A percentile compares a stretch with the other conserved stretches of the same genome.
Evolutionary conservation across 2,113 vertebrate genomes (phyloP).

Genomic region (Bambusicola thoracicus): DNA sequence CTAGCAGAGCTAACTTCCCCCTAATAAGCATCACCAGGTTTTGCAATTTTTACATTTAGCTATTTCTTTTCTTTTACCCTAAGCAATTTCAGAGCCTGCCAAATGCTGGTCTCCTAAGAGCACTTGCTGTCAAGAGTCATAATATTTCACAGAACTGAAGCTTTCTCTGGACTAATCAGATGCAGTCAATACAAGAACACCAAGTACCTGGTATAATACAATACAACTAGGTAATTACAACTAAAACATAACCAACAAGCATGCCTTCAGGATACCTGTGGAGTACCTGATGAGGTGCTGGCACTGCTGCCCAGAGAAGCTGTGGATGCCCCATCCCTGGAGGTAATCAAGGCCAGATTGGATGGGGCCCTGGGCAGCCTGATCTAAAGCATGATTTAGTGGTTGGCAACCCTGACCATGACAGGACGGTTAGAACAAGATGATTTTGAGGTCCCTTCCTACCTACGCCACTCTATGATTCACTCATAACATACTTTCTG

Average conservation of each 20-base stretch:
- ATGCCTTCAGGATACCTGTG: not conserved
- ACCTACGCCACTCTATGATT: too few relatives aligned
- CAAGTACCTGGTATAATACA: not conserved
- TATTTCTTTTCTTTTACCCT: not conserved
- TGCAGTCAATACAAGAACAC: not conserved
- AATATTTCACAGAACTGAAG: not conserved
- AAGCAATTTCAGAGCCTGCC: not conserved
- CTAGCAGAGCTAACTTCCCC: not conserved
- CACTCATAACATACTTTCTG: not conserved
- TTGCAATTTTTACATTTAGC: not conserved
- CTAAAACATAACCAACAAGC: not conserved
- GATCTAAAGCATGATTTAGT: too few relatives aligned
- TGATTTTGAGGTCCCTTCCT: too few relatives aligned
- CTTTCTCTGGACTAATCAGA: not conserved
- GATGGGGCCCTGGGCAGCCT: too few relatives aligned
- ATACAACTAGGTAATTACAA: accelerated
- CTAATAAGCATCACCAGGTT: accelerated
- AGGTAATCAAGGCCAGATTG: too few relatives aligned
- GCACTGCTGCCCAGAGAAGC: too few relatives aligned
- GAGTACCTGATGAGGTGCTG: not conserved
- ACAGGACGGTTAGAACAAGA: too few relatives aligned
- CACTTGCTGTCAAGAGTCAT: not conserved
- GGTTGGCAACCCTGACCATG: too few relatives aligned
- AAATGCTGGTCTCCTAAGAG: accelerated
- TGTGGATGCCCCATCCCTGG: too few relatives aligned